Percentiles rank a stretch among this genome's conserved stretches.
phyloP scores from a whole-genome alignment of 2,888 invertebrate genomes.

The Lithophane ornitopus region DNA sequence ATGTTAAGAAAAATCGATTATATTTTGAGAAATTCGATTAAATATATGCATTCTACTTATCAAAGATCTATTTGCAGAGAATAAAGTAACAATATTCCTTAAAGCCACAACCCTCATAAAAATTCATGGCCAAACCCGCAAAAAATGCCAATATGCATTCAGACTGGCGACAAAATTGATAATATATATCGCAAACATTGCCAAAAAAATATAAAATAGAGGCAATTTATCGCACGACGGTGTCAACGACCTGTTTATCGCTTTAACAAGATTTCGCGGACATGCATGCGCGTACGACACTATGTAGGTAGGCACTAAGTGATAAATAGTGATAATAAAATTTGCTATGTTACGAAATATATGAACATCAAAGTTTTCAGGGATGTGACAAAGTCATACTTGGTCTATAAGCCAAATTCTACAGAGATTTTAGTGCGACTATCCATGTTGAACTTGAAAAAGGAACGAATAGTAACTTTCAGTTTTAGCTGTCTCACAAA shows the following conservation, averaged over 20 bases:
- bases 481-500: constrained; percentile 7
- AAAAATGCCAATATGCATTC: constrained; percentile 61
- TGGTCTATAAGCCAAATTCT: background rate
- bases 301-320: constrained; percentile 60
- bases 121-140: constrained; percentile 41
- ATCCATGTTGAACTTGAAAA: background rate
- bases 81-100: constrained; percentile 1
- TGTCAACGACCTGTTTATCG: constrained; percentile 87
- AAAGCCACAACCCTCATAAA: constrained; percentile 7
- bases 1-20: background rate
- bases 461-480: background rate
- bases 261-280: constrained; percentile 80
- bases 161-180: constrained; percentile 58
- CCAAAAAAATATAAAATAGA: constrained; percentile 68
- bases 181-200: constrained; percentile 70
- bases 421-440: background rate
- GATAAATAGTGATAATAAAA: constrained; percentile 75
- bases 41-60: background rate
- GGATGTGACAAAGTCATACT: background rate
- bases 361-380: constrained; percentile 18
- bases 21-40: background rate
- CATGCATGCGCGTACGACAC: constrained; percentile 71
- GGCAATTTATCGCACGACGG: constrained; percentile 78
- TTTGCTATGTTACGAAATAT: constrained; percentile 64
- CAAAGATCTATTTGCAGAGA: background rate